These are phyloP conservation scores for Nycticorax nycticorax DNA, from an alignment of 2,113 vertebrate species.

Conservation along the genomic window DNA sequence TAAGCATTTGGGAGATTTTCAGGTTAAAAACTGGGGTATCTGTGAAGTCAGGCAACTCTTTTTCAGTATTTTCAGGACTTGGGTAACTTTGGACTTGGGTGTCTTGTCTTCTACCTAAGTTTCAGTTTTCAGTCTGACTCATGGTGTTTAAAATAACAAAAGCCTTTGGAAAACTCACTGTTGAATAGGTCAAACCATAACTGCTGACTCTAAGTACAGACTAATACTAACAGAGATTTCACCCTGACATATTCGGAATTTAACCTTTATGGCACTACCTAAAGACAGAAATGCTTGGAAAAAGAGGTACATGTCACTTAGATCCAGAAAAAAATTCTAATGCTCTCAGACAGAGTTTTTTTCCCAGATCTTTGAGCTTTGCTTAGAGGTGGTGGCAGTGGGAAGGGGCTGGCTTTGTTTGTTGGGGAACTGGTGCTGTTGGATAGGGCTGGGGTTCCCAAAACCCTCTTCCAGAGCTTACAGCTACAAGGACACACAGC, in stretches of 20 bases:
- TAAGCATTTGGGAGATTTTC: not conserved
- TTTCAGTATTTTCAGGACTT: not conserved
- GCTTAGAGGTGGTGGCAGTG: not conserved
- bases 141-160: not conserved
- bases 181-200: not conserved
- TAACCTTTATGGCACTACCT: not conserved
- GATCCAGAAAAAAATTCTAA: not conserved
- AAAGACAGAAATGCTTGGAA: not conserved
- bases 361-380: not conserved
- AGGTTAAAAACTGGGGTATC: not conserved
- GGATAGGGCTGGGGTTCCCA: not conserved
- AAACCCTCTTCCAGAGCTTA: not conserved
- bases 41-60: not conserved
- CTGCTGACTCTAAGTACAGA: not conserved
- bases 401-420: not conserved
- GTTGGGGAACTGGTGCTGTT: not conserved
- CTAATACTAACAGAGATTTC: not conserved
- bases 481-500: not conserved
- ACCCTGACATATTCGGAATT: not conserved
- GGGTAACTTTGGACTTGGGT: not conserved
- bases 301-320: not conserved
- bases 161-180: not conserved
- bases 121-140: not conserved
- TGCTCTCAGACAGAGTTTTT: not conserved
- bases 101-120: not conserved